Evolutionary conservation across 2,113 vertebrate genomes (phyloP).

Genomic region (Phalacrocorax aristotelis): DNA sequence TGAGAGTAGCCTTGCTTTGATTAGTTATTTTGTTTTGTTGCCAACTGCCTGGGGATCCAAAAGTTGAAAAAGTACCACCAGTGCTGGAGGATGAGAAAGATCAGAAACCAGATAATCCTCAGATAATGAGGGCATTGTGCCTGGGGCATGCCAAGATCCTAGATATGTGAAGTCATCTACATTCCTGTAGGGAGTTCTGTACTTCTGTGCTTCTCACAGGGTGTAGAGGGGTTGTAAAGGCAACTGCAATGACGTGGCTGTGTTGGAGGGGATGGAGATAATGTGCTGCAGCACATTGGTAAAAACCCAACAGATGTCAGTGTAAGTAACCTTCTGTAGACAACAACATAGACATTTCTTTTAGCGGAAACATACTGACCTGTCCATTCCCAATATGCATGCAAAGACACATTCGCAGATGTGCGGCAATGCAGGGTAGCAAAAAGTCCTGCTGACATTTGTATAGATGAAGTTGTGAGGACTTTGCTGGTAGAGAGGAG

Average conservation of each 20-base stretch:
- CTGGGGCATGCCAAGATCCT: not conserved
- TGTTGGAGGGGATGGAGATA: not conserved
- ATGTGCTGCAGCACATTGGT: not conserved
- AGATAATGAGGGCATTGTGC: not conserved
- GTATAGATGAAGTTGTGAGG: not conserved
- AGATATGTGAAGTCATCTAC: not conserved
- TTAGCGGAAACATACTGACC: not conserved
- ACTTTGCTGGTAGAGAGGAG: not conserved
- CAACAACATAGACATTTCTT: rapidly evolving
- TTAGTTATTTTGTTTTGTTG: not conserved
- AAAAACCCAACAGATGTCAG: not conserved
- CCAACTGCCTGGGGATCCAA: not conserved
- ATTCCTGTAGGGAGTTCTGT: not conserved
- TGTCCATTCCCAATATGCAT: not conserved
- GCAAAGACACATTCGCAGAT: not conserved
- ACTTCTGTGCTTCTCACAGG: not conserved
- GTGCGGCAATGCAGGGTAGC: not conserved
- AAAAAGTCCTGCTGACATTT: not conserved
- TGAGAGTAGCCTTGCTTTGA: not conserved
- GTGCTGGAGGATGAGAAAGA: not conserved
- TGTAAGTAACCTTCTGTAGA: not conserved
- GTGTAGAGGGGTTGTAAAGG: not conserved
- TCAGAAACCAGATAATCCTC: not conserved
- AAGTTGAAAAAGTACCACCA: not conserved
- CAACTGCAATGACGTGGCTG: not conserved